Evolutionary conservation across 2,113 vertebrate species (phyloP).

Genomic region (Eubucco bourcierii): DNA sequence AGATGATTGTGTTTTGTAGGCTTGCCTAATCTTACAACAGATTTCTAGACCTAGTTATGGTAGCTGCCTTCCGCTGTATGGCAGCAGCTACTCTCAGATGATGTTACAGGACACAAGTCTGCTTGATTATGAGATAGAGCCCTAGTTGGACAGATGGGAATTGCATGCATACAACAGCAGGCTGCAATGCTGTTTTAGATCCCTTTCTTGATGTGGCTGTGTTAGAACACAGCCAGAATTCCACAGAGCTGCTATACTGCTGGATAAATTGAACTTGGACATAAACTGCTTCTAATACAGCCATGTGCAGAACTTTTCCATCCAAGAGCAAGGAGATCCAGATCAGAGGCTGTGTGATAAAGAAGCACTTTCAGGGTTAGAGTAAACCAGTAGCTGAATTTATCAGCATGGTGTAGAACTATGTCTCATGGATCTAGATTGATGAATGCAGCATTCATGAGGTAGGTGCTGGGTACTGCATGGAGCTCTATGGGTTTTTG

Average conservation of each 20-base stretch:
- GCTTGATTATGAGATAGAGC: background rate
- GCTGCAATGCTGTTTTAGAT: background rate
- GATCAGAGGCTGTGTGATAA: background rate
- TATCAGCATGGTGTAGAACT: background rate
- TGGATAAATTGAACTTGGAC: background rate
- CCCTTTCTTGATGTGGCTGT: background rate
- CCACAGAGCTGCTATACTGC: background rate
- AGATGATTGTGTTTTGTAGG: background rate
- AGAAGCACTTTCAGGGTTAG: background rate
- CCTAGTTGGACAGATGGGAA: background rate
- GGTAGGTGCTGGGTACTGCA: background rate
- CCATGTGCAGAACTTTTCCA: background rate
- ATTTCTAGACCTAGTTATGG: background rate
- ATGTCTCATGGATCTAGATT: background rate
- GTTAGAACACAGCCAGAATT: background rate
- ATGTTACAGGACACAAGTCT: background rate
- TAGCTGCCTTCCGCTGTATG: background rate
- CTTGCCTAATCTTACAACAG: background rate
- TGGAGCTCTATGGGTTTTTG: background rate
- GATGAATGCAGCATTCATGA: background rate
- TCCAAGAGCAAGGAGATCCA: background rate
- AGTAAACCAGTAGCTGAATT: background rate
- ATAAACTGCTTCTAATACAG: background rate
- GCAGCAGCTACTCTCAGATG: background rate
- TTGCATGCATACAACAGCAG: background rate